Evolutionary conservation across 2,888 invertebrate genomes (phyloP).

Genomic region (Tridacna crocea): DNA sequence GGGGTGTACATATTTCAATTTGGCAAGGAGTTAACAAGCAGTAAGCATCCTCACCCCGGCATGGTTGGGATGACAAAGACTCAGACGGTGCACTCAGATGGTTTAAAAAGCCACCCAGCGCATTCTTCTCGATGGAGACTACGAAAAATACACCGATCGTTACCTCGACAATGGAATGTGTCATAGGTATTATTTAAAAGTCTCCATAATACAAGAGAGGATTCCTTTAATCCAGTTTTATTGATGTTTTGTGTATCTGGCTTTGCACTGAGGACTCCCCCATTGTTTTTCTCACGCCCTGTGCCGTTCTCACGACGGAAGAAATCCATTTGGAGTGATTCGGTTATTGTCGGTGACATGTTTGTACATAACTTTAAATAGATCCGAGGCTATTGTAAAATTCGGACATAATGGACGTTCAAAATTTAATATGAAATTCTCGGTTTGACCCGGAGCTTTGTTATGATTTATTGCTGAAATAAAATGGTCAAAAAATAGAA

Average conservation of each 20-base stretch:
- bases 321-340: constrained; percentile 6
- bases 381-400: not conserved
- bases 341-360: constrained; percentile 19
- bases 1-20: too few relatives aligned
- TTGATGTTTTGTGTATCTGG: constrained; percentile 24
- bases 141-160: not conserved
- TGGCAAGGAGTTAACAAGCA: too few relatives aligned
- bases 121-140: not conserved
- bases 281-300: constrained; percentile 24
- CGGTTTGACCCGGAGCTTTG: too few relatives aligned
- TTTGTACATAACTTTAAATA: constrained; percentile 24
- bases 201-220: constrained; percentile 17
- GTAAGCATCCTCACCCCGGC: not conserved
- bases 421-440: too few relatives aligned
- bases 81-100: too few relatives aligned
- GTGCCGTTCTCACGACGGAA: constrained; percentile 7
- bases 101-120: too few relatives aligned
- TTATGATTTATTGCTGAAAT: too few relatives aligned
- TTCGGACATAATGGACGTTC: too few relatives aligned
- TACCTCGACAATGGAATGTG: constrained; percentile 19
- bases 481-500: too few relatives aligned
- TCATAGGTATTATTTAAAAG: constrained; percentile 6
- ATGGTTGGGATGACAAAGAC: not conserved
- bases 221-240: constrained; percentile 23
- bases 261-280: not conserved